Percentiles rank a stretch among this genome's conserved stretches.
Conservation (phyloP, 2,888 invertebrate species). For the Heteropelma amictum region DNA sequence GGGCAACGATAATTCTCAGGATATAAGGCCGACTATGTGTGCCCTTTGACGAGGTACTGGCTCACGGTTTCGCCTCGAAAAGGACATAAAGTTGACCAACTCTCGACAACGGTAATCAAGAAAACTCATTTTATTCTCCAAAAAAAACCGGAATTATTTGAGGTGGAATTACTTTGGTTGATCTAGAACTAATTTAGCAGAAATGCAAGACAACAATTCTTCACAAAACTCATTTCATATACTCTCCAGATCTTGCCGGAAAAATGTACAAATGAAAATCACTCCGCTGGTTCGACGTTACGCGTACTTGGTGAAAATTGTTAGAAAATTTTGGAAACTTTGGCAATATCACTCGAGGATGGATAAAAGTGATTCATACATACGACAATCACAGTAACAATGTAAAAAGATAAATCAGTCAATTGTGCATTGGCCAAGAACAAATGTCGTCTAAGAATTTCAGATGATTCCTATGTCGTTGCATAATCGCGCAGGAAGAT, state of each 20-base stretch:
- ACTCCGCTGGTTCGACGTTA: not conserved
- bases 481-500: slow-evolving; percentile 18
- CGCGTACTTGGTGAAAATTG: not conserved
- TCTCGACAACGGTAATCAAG: too few relatives aligned
- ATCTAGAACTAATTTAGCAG: too few relatives aligned
- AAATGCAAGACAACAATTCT: too few relatives aligned
- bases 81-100: too few relatives aligned
- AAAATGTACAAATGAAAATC: not conserved
- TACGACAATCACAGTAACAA: not conserved
- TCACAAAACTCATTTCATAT: too few relatives aligned
- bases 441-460: not conserved
- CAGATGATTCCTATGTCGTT: not conserved
- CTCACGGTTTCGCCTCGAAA: too few relatives aligned
- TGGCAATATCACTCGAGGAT: slow-evolving; percentile 8
- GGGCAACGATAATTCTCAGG: too few relatives aligned
- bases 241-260: not conserved
- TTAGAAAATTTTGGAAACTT: not conserved
- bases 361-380: not conserved
- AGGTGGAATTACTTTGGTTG: too few relatives aligned
- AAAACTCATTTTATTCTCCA: too few relatives aligned
- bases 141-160: too few relatives aligned
- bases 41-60: too few relatives aligned
- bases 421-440: not conserved
- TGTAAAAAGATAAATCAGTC: slow-evolving; percentile 5
- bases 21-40: too few relatives aligned